A percentile compares a stretch with the other conserved stretches of the same genome.
These are phyloP conservation scores for Cryptotis parvus DNA, from an alignment of 2,113 vertebrate species.

Conservation along the genomic window DNA sequence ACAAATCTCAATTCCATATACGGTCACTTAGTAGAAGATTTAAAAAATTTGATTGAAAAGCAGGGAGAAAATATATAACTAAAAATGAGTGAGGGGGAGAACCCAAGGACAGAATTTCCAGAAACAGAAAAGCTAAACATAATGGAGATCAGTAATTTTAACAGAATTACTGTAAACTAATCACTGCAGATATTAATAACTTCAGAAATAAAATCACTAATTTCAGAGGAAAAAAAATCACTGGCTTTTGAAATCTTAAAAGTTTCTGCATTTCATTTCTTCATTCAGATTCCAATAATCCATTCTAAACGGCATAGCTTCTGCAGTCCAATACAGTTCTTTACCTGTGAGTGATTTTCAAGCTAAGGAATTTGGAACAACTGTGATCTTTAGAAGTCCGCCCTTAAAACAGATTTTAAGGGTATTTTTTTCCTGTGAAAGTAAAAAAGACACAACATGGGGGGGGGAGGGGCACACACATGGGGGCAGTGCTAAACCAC, in stretches of 20 bases:
- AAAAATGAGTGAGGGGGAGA: not conserved
- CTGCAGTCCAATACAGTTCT: not conserved
- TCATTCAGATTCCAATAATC: not conserved
- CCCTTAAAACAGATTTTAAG: not conserved
- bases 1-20: not conserved
- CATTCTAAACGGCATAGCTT: conserved; percentile 6
- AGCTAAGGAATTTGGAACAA: not conserved
- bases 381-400: not conserved
- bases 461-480: too few relatives aligned
- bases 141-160: conserved; percentile 1
- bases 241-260: not conserved
- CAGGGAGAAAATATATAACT: not conserved
- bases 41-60: not conserved
- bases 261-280: not conserved
- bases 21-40: not conserved
- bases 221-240: not conserved
- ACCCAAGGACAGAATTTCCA: not conserved
- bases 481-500: too few relatives aligned
- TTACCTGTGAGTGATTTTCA: not conserved
- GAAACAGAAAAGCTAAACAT: conserved; percentile 25
- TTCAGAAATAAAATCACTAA: not conserved
- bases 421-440: too few relatives aligned
- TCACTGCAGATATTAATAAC: not conserved
- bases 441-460: too few relatives aligned
- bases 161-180: not conserved